Conservation (phyloP, 2,888 invertebrate genomes). For the Acronicta psi region DNA sequence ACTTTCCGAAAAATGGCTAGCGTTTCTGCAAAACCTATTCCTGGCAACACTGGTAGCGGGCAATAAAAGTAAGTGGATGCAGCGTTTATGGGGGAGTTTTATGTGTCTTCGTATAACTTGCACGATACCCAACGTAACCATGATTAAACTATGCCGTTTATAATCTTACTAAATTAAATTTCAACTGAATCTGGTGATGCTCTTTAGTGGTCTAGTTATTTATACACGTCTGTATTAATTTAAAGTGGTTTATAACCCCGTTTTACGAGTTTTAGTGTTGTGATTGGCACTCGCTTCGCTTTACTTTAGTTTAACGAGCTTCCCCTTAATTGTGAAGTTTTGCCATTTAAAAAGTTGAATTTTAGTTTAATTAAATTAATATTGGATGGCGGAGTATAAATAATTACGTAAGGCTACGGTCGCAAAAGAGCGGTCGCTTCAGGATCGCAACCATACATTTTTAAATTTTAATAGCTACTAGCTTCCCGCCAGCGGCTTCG, state of each 20-base stretch:
- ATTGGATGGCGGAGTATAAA: constrained; percentile 4
- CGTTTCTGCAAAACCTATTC: constrained; percentile 43
- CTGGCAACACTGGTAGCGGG: constrained; percentile 58
- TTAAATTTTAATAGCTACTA: too few relatives aligned
- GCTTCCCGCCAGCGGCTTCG: too few relatives aligned
- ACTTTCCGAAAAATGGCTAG: constrained; percentile 23
- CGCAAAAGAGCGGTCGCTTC: too few relatives aligned
- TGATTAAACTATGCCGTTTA: constrained; percentile 75
- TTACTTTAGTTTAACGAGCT: constrained; percentile 54
- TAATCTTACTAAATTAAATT: constrained; percentile 76
- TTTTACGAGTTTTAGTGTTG: constrained; percentile 64
- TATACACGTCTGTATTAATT: constrained; percentile 67
- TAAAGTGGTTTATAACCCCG: constrained; percentile 68
- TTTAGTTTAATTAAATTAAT: constrained; percentile 23
- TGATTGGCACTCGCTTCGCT: constrained; percentile 68
- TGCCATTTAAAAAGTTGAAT: constrained; percentile 27
- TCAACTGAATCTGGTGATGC: constrained; percentile 63
- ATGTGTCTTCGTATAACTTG: constrained; percentile 77
- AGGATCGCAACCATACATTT: too few relatives aligned
- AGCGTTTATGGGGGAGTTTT: constrained; percentile 77
- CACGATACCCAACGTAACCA: constrained; percentile 63
- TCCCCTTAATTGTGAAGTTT: constrained; percentile 31
- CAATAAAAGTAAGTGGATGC: constrained; percentile 81
- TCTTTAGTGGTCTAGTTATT: constrained; percentile 66
- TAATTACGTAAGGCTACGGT: too few relatives aligned